Base-by-base conservation (phyloP, 1,140 invertebrate genomes). In the Calliopsis andreniformis region DNA sequence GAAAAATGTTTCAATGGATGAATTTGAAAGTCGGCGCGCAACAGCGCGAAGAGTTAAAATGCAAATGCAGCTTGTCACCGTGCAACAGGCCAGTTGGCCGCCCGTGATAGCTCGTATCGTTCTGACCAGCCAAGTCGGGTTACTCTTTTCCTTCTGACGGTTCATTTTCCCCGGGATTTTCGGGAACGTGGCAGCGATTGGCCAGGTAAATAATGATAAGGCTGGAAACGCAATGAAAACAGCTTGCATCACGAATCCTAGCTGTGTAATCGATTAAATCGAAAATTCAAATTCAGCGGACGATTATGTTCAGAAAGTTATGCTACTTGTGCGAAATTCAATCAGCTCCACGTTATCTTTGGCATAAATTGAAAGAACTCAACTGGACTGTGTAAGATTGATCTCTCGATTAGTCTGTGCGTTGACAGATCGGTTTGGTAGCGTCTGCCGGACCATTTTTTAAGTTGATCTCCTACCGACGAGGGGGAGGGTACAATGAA, bases 391-490 rank as follows among this genome's bases (percentile, higher is more conserved):
- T 68, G 30, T 43, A 16, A 75, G 69, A 85, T 81, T 72, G 80
- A 77, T 86, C 76, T 81, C 62, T 76, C 69, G 66, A 81, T 78
- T 80, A 82, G 70, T 49, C 67, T 18, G 35, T 61, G 67, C 58
- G 45, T 43, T 42, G 43, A 73, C 39, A 68, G 80, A 83, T 86
- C 76, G 77, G 79, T 84, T 47, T 25, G 56, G 62, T 53, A 62
- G 14, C 56, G 67, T 73, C 75, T 71, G 76, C 58, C 43, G 84
- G 85, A 90, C 89, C 89, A 90, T 90, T 90, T 90, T 90, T 90
- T 90, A 90, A 87, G 70, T 87, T 80, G 81, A 86, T 86, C 84
- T 73, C 66, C 43, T 49, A 39, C 78, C 25, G 28, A 7, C 35
- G 18, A 25, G 39, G 39, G 64, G 78, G 78, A 78, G 87, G 83